phyloP scores from a whole-genome alignment of 2,797 vertebrate genomes.

The Sitta carolinensis region DNA sequence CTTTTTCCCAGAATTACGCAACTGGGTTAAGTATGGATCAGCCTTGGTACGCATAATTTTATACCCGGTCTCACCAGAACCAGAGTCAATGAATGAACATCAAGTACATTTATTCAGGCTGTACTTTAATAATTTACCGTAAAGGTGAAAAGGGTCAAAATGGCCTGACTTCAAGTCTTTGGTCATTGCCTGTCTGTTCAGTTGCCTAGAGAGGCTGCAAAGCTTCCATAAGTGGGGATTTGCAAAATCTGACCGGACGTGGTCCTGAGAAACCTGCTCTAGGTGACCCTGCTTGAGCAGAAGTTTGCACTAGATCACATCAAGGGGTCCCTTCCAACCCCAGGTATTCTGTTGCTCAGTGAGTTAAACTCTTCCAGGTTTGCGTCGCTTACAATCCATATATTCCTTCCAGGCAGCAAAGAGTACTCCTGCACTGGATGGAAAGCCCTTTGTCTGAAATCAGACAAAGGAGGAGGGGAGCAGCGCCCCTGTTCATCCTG shows the following conservation, averaged over 20 bases:
- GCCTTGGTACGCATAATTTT: not conserved
- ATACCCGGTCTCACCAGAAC: not conserved
- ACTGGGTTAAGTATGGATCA: not conserved
- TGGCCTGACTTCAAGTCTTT: not conserved
- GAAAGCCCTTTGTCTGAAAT: conserved; percentile 6
- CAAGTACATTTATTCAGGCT: not conserved
- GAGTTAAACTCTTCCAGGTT: not conserved
- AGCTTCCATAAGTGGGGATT: not conserved
- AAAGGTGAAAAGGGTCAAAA: not conserved
- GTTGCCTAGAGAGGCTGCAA: not conserved
- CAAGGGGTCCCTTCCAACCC: not conserved
- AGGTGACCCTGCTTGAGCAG: not conserved
- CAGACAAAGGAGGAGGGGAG: not conserved
- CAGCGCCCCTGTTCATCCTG: not conserved
- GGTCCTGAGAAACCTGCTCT: not conserved
- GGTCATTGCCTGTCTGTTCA: not conserved
- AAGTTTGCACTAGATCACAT: not conserved
- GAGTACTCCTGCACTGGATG: not conserved
- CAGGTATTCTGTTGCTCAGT: not conserved
- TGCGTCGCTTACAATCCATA: not conserved
- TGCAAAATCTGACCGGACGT: not conserved
- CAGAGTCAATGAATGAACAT: not conserved
- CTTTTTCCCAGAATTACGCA: not conserved
- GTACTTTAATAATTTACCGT: not conserved
- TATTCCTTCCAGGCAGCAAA: not conserved